These are phyloP conservation scores for Cavia porcellus DNA, from an alignment of 2,113 vertebrate species.

Conservation along the genomic window DNA sequence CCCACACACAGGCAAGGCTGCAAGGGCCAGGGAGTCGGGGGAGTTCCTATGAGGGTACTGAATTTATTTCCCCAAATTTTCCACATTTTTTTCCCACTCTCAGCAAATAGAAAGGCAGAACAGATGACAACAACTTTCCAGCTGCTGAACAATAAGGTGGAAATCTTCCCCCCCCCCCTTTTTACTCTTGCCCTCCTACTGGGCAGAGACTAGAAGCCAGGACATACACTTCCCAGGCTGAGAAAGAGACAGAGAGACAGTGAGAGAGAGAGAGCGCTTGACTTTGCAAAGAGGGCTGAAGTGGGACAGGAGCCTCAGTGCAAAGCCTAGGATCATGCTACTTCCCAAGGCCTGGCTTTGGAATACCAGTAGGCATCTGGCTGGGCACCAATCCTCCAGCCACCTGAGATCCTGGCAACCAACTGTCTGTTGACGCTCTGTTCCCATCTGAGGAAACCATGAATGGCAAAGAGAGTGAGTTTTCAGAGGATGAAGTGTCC, in stretches of 20 bases:
- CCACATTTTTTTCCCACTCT: constrained; percentile 81
- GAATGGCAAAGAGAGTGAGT: not conserved
- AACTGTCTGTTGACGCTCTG: not conserved
- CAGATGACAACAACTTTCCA: constrained; percentile 85
- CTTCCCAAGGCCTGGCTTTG: not conserved
- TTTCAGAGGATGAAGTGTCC: not conserved
- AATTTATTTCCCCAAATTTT: constrained; percentile 81
- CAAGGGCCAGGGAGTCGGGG: not conserved
- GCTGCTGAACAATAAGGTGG: constrained; percentile 83
- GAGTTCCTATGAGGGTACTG: constrained; percentile 49
- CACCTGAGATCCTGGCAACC: not conserved
- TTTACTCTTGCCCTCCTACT: not conserved
- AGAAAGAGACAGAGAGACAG: not conserved
- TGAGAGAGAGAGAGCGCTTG: not conserved
- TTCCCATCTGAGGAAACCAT: not conserved
- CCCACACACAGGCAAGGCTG: not conserved
- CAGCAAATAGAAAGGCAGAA: constrained; percentile 82
- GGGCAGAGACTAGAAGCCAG: constrained; percentile 55
- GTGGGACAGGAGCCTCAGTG: not conserved
- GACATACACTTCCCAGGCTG: constrained; percentile 60
- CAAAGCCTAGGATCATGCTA: constrained; percentile 16
- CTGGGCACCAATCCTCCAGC: not conserved
- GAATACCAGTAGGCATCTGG: not conserved
- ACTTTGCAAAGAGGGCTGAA: not conserved
- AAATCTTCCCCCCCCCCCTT: constrained; percentile 51